Percentiles rank a stretch among this genome's conserved stretches.
Evolutionary conservation across 2,888 invertebrate species (phyloP).

Genomic region (Tetheella fluctuosa): DNA sequence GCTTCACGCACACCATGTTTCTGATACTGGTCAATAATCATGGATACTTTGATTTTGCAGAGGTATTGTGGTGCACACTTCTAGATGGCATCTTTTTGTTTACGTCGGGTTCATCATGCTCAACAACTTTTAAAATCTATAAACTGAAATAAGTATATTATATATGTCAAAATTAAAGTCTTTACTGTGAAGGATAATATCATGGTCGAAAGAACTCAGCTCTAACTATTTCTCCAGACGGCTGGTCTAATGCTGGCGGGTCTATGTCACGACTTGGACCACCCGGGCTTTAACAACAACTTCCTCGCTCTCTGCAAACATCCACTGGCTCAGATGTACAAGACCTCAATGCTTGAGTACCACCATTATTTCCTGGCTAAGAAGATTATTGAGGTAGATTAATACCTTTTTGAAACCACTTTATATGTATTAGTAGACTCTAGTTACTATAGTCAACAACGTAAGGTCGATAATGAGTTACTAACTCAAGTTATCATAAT

Average conservation of each 20-base stretch:
- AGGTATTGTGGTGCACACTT: constrained; percentile 54
- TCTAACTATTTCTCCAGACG: constrained; percentile 53
- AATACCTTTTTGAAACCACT: neutral
- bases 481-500: too few relatives aligned
- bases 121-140: too few relatives aligned
- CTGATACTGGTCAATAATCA: constrained; percentile 77
- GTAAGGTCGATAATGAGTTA: too few relatives aligned
- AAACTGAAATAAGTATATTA: too few relatives aligned
- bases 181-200: too few relatives aligned
- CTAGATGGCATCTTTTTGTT: too few relatives aligned
- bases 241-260: constrained; percentile 83
- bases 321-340: constrained; percentile 81
- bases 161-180: too few relatives aligned
- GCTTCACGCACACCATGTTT: constrained; percentile 85
- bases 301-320: constrained; percentile 82
- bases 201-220: too few relatives aligned
- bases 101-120: too few relatives aligned
- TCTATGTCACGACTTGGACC: constrained; percentile 86
- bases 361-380: constrained; percentile 85
- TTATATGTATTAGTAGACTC: neutral
- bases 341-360: constrained; percentile 83
- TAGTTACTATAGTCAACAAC: too few relatives aligned
- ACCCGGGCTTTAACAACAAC: constrained; percentile 86
- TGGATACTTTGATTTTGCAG: constrained; percentile 72
- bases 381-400: constrained; percentile 81